Evolutionary conservation across 2,113 vertebrate species (phyloP), one percentile per base, ranked within the genome.

Genomic region (Rhombomys opimus): DNA sequence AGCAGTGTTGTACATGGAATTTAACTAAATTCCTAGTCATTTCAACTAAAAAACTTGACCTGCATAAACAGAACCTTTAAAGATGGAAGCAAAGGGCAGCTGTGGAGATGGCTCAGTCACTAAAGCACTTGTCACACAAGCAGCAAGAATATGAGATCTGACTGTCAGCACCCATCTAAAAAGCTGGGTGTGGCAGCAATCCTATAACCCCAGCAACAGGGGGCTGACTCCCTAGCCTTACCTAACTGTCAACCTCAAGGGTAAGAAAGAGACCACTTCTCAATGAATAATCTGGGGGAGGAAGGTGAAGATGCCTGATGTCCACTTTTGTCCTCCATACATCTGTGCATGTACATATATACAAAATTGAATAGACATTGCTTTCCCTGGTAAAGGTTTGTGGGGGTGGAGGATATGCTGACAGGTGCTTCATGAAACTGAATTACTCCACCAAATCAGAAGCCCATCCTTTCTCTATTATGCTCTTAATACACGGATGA

Each of bases 401-500:
- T 5, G 6, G 23, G n/a, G 63, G 3, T 11, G 9, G 23, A 70
- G 1, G 0, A 15, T 86, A 73, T 86, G 38, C 70, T 76, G 46
- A 84, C 1, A 95, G n/a, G 8, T 80, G 20, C 46, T 91, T 95
- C 46, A 59, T 76, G 76, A 90, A 91, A 89, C 35, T 46, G 5
- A 46, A 82, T 63, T 27, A 80, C 54, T 54, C 7, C 35, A 17
- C 61, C 87, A 75, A 90, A 72, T 94, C 17, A 78, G 1, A 14
- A 85, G 12, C 9, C 22, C 50, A 80, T 75, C 2, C 92, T 94
- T 70, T 96, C 72, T 93, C 91, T 63, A 67, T 81, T 27, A 63
- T 30, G 67, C 4, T 57, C 88, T 77, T 70, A 59, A 90, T 86
- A 89, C 23, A 57, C 2, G 25, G 27, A 4, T 35, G 12, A 23